Evolutionary conservation across 2,797 vertebrate species (phyloP), one percentile per base, ranked within the genome.

Genomic region (Poeciliopsis infans): DNA sequence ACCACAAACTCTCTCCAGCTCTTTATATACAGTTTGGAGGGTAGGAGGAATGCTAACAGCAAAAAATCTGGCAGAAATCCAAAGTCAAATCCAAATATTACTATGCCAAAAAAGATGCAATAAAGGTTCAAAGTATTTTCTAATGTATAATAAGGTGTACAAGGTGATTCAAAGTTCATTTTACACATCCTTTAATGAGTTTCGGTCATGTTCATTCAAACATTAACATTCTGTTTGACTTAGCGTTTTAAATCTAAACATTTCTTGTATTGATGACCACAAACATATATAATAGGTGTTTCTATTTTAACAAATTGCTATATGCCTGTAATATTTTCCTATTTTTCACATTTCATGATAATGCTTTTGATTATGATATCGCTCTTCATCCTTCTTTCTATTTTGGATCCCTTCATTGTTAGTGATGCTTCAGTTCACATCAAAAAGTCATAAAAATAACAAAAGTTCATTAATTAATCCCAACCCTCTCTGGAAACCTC

Each of bases 391-490:
- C 23, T 5, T 43, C 39, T 15, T 61, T 45, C 41, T 45, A 41
- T 15, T 45, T 70, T 70, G 36, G 36, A 41, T 69, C 23, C 66
- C 66, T 43, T 69, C 43, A 11, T 68, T 12, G 36, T 68, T 41
- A 41, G 25, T 41, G 36, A 41, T 64, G 31, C 31, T 36, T 64
- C 16, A 3, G 36, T 33, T 31, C 70, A 43, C 36, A 31, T 61
- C n/a, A 75, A 59, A 51, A 51, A 51, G 71, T 73, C 18, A 33
- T 23, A 72, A 46, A 49, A 72, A 33, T 20, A 49, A 70, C 23
- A 43, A 70, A 45, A 31, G 41, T n/a, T 45, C 8, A 69, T 41
- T 43, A 69, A 43, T 70, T 70, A 43, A 45, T 45, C 41, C 68
- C 25, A 45, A 25, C 25, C 23, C 25, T 70, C 25, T 43, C 20